phyloP scores from a whole-genome alignment of 1,140 invertebrate species.

The Nixonia krombeini region DNA sequence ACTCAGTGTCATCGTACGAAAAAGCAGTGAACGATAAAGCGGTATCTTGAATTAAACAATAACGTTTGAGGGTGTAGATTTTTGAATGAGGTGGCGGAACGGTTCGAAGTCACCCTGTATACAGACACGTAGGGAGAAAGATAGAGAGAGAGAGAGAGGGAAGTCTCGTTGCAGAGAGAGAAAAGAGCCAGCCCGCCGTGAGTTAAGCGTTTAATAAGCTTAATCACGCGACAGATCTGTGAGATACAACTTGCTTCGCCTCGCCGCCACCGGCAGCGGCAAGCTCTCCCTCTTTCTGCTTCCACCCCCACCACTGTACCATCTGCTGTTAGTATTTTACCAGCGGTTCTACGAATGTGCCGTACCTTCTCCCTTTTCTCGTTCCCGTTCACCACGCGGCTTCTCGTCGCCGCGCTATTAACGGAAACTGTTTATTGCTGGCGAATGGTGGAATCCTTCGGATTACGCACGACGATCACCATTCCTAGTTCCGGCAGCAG shows the following conservation, averaged over 20 bases:
- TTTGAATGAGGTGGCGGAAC: background rate
- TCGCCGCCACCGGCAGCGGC: slow-evolving; percentile 57
- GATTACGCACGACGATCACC: slow-evolving; percentile 49
- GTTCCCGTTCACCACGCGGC: slow-evolving; percentile 39
- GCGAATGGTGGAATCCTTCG: slow-evolving; percentile 56
- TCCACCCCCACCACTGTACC: slow-evolving; percentile 50
- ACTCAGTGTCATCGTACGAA: no score
- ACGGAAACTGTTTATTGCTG: slow-evolving; percentile 68
- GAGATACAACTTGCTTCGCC: slow-evolving; percentile 71
- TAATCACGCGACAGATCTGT: slow-evolving; percentile 72
- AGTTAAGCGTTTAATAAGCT: slow-evolving; percentile 73
- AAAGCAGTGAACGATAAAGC: no score
- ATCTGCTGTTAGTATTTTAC: slow-evolving; percentile 73
- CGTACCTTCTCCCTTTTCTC: slow-evolving; percentile 51
- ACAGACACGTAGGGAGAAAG: slow-evolving; percentile 25
- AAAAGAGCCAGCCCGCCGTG: slow-evolving; percentile 54
- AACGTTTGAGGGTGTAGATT: background rate
- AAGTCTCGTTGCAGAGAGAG: slow-evolving; percentile 29
- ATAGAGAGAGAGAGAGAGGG: slow-evolving; percentile 25
- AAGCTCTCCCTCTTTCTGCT: slow-evolving; percentile 42
- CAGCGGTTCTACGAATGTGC: slow-evolving; percentile 62
- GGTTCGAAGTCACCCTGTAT: slow-evolving; percentile 32
- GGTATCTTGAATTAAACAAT: no score
- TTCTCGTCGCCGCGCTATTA: slow-evolving; percentile 62
- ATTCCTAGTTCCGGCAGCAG: slow-evolving; percentile 17